phyloP scores from a whole-genome alignment of 2,888 invertebrate species.

The Heliconius cydno region DNA sequence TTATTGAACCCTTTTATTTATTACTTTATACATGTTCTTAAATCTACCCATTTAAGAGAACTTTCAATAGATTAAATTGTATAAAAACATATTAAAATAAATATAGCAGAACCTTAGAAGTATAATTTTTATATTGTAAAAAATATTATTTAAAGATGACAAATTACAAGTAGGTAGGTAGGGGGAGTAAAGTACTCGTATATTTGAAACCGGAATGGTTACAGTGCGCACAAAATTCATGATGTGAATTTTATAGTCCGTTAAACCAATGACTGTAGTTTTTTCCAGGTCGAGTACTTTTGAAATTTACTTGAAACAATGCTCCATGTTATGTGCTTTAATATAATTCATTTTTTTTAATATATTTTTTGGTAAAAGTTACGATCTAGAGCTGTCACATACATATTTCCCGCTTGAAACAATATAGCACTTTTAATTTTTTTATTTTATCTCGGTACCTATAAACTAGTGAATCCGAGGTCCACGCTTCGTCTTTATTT shows the following conservation, averaged over 20 bases:
- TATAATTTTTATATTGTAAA: neutral
- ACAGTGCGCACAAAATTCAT: constrained; percentile 29
- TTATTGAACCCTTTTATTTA: neutral
- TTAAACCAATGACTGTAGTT: constrained; percentile 40
- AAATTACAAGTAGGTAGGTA: neutral
- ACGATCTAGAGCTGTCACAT: neutral
- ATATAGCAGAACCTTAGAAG: neutral
- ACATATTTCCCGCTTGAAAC: neutral
- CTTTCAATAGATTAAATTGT: neutral
- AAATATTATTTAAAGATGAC: neutral
- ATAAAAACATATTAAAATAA: too few relatives aligned
- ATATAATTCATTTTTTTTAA: neutral
- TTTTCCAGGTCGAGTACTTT: constrained; percentile 43
- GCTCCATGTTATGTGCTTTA: constrained; percentile 14
- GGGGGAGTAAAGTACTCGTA: neutral
- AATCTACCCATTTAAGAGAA: neutral
- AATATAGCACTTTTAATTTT: neutral
- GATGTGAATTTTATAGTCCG: constrained; percentile 35
- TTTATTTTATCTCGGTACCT: too few relatives aligned
- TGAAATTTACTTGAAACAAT: constrained; percentile 39
- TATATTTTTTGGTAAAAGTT: neutral
- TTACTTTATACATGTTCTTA: neutral
- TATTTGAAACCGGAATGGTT: constrained; percentile 33
- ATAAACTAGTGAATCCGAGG: too few relatives aligned
- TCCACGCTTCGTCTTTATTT: too few relatives aligned